Evolutionary conservation across 2,797 vertebrate genomes (phyloP), one percentile per base, ranked within the genome.

Genomic region (Enteromius afrohamiltoni): DNA sequence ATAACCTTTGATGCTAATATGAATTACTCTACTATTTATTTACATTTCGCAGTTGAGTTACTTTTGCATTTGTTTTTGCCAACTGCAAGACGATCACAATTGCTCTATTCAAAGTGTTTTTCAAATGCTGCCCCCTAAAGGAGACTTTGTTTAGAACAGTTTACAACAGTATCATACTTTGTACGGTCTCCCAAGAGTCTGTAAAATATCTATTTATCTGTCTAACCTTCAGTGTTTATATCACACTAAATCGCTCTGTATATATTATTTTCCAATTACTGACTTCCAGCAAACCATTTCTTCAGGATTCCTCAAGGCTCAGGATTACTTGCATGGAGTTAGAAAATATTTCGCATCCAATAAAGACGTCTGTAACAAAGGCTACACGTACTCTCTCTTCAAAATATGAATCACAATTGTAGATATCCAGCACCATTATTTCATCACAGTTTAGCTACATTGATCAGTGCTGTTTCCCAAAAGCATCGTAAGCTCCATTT

Each of bases 301-400:
- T 53, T 21, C 51, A 53, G 19, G 51, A 53, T 21, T 21, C 1
- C 13, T 78, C 67, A 73, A 60, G 23, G 19, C 60, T 83, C 89
- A 94, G 3, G 83, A 77, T 21, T 77, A 86, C 0, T 93, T 93
- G 90, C 95, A 96, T 79, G 95, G 95, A 77, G 96, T 95, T 90
- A 95, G 90, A 82, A 93, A 94, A 96, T 86, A 96, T 93, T 89
- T 93, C 95, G 0, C 80, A 93, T 90, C 83, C 95, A 96, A 92
- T 96, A 96, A 87, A 95, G 85, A 65, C 91, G 90, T 88, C 95
- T 96, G 93, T 87, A 95, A 95, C 82, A n/a, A 8, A 40, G 2
- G 21, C 7, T 55, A 42, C 9, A 42, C 40, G 10, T 42, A 9
- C 19, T 21, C 19, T 53, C 6, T 53, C 19, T 53, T 53, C 17